Evolutionary conservation across 2,888 invertebrate genomes (phyloP), one percentile per base, ranked within the genome.

Genomic region (Parnassius apollo): DNA sequence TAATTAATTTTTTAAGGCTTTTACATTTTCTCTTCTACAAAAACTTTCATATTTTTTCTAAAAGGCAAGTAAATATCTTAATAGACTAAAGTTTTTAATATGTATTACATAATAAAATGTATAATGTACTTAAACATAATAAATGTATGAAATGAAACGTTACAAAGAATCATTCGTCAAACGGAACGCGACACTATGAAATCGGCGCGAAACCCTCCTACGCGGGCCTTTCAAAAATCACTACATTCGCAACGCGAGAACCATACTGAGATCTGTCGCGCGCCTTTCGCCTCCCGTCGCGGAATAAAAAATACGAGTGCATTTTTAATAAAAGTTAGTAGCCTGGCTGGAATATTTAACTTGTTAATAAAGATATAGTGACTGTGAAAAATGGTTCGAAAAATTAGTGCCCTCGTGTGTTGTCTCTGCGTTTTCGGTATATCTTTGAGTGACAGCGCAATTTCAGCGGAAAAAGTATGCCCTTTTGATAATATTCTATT

Each of bases 141-240:
- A 25, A 42, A 11, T 44, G 13, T 9, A 18, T 50, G 50, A 52
- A 52, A 52, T 9, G 51, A 25, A 52, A 52, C 51, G 51, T 22
- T 25, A 46, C 25, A 25, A 9, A 0, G 9, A 46, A 42, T 35
- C 53, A 62, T 60, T 71, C 78, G 75, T 80, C 65, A 74, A 87
- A 86, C 77, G 84, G 77, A 88, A 88, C 88, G 88, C 66, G 67
- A 54, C 62, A 53, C 68, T 68, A 75, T 74, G 79, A 82, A 85
- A 85, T 82, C 75, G 79, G 87, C 89, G 89, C 81, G 83, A 88
- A 88, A 81, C 91, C 91, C 88, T 84, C 90, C 91, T 90, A 91
- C 90, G 90, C 91, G 91, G 87, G 90, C 89, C 91, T 90, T 91
- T 91, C 91, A 90, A 91, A 90, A 88, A 84, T 85, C 80, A 72